A percentile compares a stretch with the other conserved stretches of the same genome.
These are phyloP conservation scores for Whitmania pigra DNA, from an alignment of 1,140 invertebrate species.

Conservation along the genomic window DNA sequence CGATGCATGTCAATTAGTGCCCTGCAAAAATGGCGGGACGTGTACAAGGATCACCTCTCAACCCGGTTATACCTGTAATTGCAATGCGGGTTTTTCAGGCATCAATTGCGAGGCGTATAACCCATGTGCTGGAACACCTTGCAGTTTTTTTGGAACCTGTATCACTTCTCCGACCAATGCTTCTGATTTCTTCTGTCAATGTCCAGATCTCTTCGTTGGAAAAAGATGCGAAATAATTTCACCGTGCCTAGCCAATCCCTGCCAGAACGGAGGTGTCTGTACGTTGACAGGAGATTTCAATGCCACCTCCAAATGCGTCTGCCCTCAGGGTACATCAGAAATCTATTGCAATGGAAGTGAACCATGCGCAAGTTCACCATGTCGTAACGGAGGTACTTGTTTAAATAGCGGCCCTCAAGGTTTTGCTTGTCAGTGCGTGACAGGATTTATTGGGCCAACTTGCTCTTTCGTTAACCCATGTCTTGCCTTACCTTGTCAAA, in stretches of 20 bases:
- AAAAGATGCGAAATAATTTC: slow-evolving; percentile 58
- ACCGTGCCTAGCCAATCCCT: slow-evolving; percentile 53
- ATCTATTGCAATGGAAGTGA: slow-evolving; percentile 7
- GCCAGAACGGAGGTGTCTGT: slow-evolving; percentile 59
- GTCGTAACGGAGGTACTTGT: slow-evolving; percentile 13
- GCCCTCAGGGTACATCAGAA: slow-evolving; percentile 47
- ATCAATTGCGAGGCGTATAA: not conserved
- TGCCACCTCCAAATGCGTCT: slow-evolving; percentile 58
- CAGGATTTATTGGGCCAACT: slow-evolving; percentile 22
- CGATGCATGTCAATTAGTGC: slow-evolving; percentile 34
- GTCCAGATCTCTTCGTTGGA: slow-evolving; percentile 74
- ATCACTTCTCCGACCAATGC: not conserved
- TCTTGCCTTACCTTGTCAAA: slow-evolving; percentile 22
- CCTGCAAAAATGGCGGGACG: slow-evolving; percentile 79
- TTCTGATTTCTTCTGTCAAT: slow-evolving; percentile 68
- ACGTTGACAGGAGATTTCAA: slow-evolving; percentile 45
- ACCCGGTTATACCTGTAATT: not conserved
- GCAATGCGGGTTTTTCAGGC: not conserved
- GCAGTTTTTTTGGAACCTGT: slow-evolving; percentile 7
- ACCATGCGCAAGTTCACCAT: slow-evolving; percentile 16
- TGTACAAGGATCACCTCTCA: slow-evolving; percentile 44
- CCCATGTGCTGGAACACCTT: not conserved
- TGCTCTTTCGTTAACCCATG: slow-evolving; percentile 19
- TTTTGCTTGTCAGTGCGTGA: slow-evolving; percentile 22
- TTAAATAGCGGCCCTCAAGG: not conserved